Base-by-base conservation (phyloP, 2,888 invertebrate genomes). In the Villa cingulata region DNA sequence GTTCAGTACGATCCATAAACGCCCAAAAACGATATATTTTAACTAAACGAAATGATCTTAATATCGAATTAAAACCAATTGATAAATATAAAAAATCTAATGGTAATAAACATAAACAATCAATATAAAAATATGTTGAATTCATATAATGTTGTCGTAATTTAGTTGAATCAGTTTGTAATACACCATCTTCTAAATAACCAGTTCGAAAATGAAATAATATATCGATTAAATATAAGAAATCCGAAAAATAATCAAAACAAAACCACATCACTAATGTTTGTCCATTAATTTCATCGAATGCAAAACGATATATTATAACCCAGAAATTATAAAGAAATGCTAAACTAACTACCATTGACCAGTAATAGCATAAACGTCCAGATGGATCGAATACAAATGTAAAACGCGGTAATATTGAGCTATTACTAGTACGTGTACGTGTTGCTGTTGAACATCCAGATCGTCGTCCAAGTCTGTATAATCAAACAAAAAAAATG, bases 361-460 rank as follows among this genome's bases (percentile, higher is more conserved):
- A 91, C 94, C 94, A 94, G 68, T 92, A 92, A 74, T 94, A 94
- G 72, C 90, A 91, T 54, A 96, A 78, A 45, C 95, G 80, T 54
- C 96, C 96, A 57, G 96, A 92, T 20, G 97, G 97, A 74, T 97
- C 97, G 70, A 97, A 97, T 57, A 97, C 94, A 71, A 96, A 94
- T 45, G 94, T 91, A 85, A 90, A 88, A 65, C 85, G 82, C 48
- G 67, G 58, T 41, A 63, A 60, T 43, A 65, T 61, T 36, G 51
- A 52, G 39, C 50, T 53, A 50, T 53, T 54, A 49, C 55, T 55
- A 23, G 52, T 53, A 46, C 68, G 62, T 32, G 42, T 44, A 16
- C 48, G 43, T 2, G 44, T 37, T 42, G 49, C 46, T 46, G 56
- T 52, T 39, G 56, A 55, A 50, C 56, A 57, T 29, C 55, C 54